Evolutionary conservation across 2,797 vertebrate species (phyloP).

Genomic region (Rhynchonycteris naso): DNA sequence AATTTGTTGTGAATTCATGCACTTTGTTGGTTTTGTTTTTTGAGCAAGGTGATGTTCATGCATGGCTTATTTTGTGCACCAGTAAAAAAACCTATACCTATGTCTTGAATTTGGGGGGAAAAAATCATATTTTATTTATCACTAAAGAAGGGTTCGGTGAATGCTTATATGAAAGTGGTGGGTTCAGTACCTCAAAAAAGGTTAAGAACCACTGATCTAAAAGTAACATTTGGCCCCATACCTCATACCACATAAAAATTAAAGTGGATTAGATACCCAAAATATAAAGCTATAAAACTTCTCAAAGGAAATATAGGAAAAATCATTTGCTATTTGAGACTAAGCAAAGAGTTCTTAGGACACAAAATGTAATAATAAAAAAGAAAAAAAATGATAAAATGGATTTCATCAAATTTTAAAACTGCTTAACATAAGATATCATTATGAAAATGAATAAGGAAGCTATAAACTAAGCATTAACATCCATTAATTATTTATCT

Average conservation of each 20-base stretch:
- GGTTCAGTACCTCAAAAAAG: no score
- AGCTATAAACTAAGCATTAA: neutral
- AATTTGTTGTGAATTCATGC: no score
- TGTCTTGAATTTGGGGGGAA: no score
- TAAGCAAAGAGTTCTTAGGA: neutral
- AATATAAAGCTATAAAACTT: conserved; percentile 1
- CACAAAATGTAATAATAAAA: neutral
- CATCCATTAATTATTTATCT: neutral
- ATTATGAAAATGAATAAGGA: neutral
- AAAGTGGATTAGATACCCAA: neutral
- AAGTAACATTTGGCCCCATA: neutral
- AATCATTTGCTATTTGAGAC: neutral
- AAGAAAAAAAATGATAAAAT: neutral
- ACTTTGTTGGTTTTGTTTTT: no score
- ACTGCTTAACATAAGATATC: neutral
- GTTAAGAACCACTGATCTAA: no score
- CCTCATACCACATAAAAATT: neutral
- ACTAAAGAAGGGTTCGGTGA: no score
- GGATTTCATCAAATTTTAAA: neutral
- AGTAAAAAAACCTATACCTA: no score
- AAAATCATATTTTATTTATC: no score
- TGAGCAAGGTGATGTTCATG: no score
- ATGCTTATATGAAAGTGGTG: no score
- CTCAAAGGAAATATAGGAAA: neutral
- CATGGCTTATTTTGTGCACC: no score